phyloP scores from a whole-genome alignment of 2,797 vertebrate genomes.

The Margarornis squamiger region DNA sequence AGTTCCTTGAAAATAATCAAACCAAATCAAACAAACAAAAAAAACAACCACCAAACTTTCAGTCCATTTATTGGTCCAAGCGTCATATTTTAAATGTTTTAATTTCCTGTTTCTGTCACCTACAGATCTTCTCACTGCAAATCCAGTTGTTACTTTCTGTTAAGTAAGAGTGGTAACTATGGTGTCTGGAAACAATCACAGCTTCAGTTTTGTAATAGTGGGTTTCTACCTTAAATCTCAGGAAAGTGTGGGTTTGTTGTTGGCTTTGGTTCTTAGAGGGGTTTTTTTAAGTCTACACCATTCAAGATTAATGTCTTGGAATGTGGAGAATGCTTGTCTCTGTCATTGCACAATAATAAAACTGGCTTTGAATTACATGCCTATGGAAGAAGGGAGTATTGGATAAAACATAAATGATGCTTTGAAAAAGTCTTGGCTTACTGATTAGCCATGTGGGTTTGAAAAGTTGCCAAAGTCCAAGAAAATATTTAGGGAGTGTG shows the following conservation, averaged over 20 bases:
- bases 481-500: background rate
- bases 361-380: background rate
- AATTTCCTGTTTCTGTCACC: slow-evolving; percentile 24
- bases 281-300: background rate
- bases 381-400: background rate
- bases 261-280: background rate
- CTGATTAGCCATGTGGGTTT: background rate
- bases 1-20: background rate
- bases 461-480: background rate
- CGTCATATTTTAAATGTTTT: background rate
- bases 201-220: background rate
- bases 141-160: slow-evolving; percentile 11
- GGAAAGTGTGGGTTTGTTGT: background rate
- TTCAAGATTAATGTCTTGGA: background rate
- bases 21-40: background rate
- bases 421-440: background rate
- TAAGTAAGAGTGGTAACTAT: background rate
- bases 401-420: background rate
- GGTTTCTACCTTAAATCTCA: background rate
- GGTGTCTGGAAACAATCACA: background rate
- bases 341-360: background rate
- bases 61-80: background rate
- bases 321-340: background rate
- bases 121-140: background rate
- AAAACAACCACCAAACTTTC: background rate